Base-by-base conservation (phyloP, 2,797 vertebrate genomes). In the Pachyuromys duprasi region DNA sequence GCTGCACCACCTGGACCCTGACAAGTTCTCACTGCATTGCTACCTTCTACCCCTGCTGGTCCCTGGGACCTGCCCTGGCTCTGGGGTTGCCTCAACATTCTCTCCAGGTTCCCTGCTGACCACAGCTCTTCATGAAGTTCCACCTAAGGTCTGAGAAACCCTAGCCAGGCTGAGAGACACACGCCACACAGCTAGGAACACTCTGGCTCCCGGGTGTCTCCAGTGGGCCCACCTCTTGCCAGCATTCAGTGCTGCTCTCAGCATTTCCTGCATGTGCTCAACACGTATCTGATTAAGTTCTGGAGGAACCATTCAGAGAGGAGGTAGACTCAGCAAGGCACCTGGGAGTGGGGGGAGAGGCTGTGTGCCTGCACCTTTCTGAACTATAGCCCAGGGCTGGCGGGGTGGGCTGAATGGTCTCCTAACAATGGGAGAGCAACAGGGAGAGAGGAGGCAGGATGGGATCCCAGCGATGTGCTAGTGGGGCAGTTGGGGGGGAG, bases 21-120 rank as follows among this genome's bases (percentile, higher is more conserved):
- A n/a, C 5, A 2, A 15, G 26, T 26, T 14, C 1, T 63, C 12
- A n/a, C 13, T 14, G 33, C 1, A 0, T 2, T 17, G 12, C 31
- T 4, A 0, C 8, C 36, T 8, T 1, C 31, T 2, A 13, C 55
- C 53, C n/a, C 63, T 31, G 7, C 13, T 5, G n/a, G 49, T 57
- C 45, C 28, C 2, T 8, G 4, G 4, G 20, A 5, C 92, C 13
- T 31, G n/a, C 14, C 4, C 57, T 74, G 86, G 9, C 36, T 20
- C 24, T 74, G 86, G 24, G n/a, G 8, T 70, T 17, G 62, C 62
- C 15, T 6, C 45, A 28, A 18, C 55, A 8, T 78, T 86, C 17
- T 39, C 12, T n/a, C 70, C 33, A 39, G 20, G 7, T 7, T 20
- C 22, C 31, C 24, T 22, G 24, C 67, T n/a, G n/a, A 20, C 15